phyloP scores from a whole-genome alignment of 2,113 vertebrate genomes.

The Leptocoma aspasia region DNA sequence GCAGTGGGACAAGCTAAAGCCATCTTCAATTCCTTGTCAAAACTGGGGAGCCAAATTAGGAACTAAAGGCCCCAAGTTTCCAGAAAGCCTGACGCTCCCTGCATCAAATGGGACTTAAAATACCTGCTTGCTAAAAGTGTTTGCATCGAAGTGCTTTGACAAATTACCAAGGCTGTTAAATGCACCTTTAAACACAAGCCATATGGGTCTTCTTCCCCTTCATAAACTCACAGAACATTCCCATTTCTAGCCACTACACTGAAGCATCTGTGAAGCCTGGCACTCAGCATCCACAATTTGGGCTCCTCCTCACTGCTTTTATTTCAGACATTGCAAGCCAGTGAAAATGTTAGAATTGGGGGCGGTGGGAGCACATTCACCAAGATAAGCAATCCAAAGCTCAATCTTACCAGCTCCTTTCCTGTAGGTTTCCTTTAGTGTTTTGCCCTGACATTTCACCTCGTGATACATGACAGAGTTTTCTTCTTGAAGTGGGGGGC shows the following conservation, averaged over 20 bases:
- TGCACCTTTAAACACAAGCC: not conserved
- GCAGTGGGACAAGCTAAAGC: not conserved
- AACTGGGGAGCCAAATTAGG: not conserved
- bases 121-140: not conserved
- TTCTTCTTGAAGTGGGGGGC: constrained; percentile 84
- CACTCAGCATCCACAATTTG: not conserved
- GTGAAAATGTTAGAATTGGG: not conserved
- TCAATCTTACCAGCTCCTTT: constrained; percentile 75
- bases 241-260: not conserved
- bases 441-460: constrained; percentile 76
- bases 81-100: not conserved
- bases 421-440: constrained; percentile 66
- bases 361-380: not conserved
- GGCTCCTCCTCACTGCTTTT: not conserved
- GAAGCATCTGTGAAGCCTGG: not conserved
- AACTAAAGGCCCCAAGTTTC: not conserved
- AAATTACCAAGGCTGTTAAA: not conserved
- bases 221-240: not conserved
- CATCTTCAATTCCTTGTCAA: not conserved
- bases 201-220: not conserved
- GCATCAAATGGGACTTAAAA: not conserved
- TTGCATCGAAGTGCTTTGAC: not conserved
- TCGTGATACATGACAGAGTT: constrained; percentile 82
- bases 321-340: no score
- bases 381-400: not conserved